A percentile compares a stretch with the other conserved stretches of the same genome.
Conservation (phyloP, 2,888 invertebrate genomes). For the Caenorhabditis sp. region DNA sequence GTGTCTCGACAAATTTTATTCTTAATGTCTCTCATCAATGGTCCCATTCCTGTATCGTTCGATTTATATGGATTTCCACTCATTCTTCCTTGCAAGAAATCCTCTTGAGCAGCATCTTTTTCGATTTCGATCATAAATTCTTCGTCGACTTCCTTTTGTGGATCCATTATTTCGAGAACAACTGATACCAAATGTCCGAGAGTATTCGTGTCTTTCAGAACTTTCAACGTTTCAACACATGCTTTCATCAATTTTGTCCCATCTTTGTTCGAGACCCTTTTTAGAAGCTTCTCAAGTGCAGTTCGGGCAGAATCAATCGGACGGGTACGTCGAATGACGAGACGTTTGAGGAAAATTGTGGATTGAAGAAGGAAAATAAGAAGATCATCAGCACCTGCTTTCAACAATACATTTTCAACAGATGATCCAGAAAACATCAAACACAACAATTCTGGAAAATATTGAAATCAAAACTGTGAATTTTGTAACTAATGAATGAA, state of each 20-base stretch:
- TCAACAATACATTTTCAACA: slow-evolving; percentile 45
- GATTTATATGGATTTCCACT: slow-evolving; percentile 94
- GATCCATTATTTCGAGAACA: slow-evolving; percentile 82
- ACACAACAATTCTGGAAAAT: slow-evolving; percentile 28
- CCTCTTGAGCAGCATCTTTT: slow-evolving; percentile 98
- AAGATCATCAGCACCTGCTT: slow-evolving; percentile 43
- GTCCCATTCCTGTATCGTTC: slow-evolving; percentile 90
- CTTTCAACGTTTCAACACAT: slow-evolving; percentile 36
- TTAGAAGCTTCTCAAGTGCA: slow-evolving; percentile 42
- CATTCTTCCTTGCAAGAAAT: slow-evolving; percentile 88
- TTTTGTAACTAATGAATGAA: neutral
- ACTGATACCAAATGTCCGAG: slow-evolving; percentile 48
- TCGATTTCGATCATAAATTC: slow-evolving; percentile 95
- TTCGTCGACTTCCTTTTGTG: slow-evolving; percentile 88
- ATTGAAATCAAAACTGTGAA: neutral
- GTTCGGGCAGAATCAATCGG: slow-evolving; percentile 39
- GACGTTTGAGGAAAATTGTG: slow-evolving; percentile 45
- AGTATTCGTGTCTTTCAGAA: slow-evolving; percentile 24
- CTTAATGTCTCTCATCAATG: slow-evolving; percentile 96
- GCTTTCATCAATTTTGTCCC: slow-evolving; percentile 36
- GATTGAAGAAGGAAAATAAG: slow-evolving; percentile 49
- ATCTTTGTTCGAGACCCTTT: slow-evolving; percentile 35
- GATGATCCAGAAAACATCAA: slow-evolving; percentile 39
- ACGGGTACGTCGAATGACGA: slow-evolving; percentile 28
- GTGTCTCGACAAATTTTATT: slow-evolving; percentile 86